Percentiles rank a stretch among this genome's conserved stretches.
Conservation (phyloP, 2,888 invertebrate species). For the Ochropleura leucogaster region DNA sequence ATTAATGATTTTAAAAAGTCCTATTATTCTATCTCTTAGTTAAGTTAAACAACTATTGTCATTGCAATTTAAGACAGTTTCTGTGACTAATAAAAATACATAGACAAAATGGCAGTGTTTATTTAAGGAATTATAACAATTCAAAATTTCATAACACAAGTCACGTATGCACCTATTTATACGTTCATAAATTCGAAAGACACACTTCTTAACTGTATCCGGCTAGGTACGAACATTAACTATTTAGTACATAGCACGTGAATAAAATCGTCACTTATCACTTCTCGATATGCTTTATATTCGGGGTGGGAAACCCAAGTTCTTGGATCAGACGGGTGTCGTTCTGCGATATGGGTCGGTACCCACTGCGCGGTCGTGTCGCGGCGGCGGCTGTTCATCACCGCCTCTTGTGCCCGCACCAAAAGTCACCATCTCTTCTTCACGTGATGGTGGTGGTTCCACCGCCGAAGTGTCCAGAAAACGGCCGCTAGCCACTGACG, state of each 20-base stretch:
- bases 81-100: conserved; percentile 35
- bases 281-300: conserved; percentile 88
- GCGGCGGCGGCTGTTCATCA: conserved; percentile 76
- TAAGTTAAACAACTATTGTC: too few relatives aligned
- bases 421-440: conserved; percentile 93
- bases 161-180: conserved; percentile 74
- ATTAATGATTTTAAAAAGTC: too few relatives aligned
- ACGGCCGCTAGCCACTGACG: conserved; percentile 92
- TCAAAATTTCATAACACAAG: conserved; percentile 84
- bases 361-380: conserved; percentile 87
- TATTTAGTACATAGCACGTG: conserved; percentile 78
- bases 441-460: conserved; percentile 91
- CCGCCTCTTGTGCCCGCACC: conserved; percentile 90
- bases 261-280: conserved; percentile 84
- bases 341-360: conserved; percentile 91
- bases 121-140: conserved; percentile 88
- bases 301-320: conserved; percentile 74
- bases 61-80: neutral
- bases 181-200: conserved; percentile 88
- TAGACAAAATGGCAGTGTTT: conserved; percentile 89
- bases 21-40: too few relatives aligned
- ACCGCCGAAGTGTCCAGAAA: conserved; percentile 93
- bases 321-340: conserved; percentile 89
- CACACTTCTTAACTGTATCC: conserved; percentile 76
- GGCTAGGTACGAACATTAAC: conserved; percentile 74